phyloP scores from a whole-genome alignment of 2,113 vertebrate genomes.

The Myanophis thanlyinensis region DNA sequence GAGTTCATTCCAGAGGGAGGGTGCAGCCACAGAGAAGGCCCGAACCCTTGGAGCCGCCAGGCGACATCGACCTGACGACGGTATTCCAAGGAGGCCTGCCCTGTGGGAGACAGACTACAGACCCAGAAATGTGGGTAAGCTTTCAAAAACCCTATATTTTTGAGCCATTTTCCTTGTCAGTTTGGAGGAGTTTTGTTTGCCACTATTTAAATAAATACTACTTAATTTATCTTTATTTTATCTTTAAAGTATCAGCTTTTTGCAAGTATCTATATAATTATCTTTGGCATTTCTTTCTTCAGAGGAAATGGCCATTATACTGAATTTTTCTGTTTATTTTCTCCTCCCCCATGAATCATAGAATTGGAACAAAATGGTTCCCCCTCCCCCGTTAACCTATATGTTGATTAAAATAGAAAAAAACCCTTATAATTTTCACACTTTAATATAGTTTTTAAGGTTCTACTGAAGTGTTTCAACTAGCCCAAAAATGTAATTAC shows the following conservation, averaged over 20 bases:
- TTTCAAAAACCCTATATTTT: neutral
- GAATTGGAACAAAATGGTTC: neutral
- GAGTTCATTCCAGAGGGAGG: no score
- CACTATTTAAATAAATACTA: neutral
- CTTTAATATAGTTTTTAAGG: conserved; percentile 21
- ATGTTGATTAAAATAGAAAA: neutral
- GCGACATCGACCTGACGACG: no score
- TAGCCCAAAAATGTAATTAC: conserved; percentile 30
- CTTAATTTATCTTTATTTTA: neutral
- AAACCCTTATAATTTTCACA: neutral
- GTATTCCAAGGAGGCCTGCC: no score
- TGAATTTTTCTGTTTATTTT: neutral
- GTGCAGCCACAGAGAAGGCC: no score
- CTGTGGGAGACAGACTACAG: no score
- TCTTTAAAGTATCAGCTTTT: neutral
- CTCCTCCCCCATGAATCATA: neutral
- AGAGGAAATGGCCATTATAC: neutral
- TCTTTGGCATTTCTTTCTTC: neutral
- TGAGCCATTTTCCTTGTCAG: neutral
- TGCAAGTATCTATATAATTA: neutral
- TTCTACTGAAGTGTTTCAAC: conserved; percentile 28
- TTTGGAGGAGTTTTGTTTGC: neutral
- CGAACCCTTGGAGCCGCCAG: no score
- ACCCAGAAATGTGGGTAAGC: neutral
- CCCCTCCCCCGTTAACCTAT: neutral